Evolutionary conservation across 2,797 vertebrate species (phyloP).

Genomic region (Bucorvus abyssinicus): DNA sequence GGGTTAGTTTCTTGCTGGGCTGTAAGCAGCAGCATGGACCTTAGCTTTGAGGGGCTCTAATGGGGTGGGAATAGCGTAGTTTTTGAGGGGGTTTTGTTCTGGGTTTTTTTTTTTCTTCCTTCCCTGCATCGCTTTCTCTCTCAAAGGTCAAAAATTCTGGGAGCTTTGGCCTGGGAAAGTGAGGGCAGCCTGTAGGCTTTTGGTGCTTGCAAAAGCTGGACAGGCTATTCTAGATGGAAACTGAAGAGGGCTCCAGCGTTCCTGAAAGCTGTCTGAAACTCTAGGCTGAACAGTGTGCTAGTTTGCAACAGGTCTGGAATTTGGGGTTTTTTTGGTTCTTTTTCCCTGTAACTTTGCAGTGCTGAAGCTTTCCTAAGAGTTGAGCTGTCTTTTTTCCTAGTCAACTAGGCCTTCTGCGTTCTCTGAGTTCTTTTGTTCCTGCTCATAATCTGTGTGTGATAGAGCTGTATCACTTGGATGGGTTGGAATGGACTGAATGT

Average conservation of each 20-base stretch:
- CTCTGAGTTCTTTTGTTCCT: not conserved
- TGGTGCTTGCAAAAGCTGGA: not conserved
- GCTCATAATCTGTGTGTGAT: accelerated
- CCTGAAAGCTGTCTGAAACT: not conserved
- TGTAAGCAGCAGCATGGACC: not conserved
- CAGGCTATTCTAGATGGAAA: not conserved
- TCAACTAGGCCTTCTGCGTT: not conserved
- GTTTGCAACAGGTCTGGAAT: not conserved
- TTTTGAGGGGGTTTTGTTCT: not conserved
- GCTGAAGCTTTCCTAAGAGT: accelerated
- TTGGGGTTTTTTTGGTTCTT: too few species aligned
- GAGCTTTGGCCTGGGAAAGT: not conserved
- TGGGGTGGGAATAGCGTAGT: not conserved
- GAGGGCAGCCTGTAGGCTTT: not conserved
- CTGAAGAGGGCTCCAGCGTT: not conserved
- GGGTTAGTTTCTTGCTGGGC: not conserved
- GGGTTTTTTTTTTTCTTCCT: too few species aligned
- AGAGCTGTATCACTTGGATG: accelerated
- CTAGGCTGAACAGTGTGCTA: not conserved
- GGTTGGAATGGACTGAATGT: not conserved
- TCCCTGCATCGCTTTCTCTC: accelerated
- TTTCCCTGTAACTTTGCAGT: not conserved
- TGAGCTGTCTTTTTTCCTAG: not conserved
- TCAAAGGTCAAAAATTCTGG: not conserved
- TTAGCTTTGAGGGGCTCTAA: not conserved